A percentile compares a stretch with the other conserved stretches of the same genome.
phyloP scores from a whole-genome alignment of 2,888 invertebrate species.

The Gonocerus acuteangulatus region DNA sequence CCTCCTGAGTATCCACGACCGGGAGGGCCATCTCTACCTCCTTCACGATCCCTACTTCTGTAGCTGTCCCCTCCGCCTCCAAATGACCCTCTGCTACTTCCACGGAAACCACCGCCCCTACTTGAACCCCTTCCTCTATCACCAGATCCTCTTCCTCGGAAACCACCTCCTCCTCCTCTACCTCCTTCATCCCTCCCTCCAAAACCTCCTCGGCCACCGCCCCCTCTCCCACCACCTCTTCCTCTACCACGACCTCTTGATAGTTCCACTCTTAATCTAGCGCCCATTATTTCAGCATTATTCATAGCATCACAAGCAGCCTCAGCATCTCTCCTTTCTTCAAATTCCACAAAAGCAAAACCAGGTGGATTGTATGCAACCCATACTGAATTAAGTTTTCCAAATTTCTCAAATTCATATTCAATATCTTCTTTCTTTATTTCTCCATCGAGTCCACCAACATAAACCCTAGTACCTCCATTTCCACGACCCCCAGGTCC shows the following conservation, averaged over 20 bases:
- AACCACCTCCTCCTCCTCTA: conserved; percentile 48
- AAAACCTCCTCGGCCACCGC: conserved; percentile 52
- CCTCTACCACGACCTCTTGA: conserved; percentile 72
- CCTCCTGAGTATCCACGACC: conserved; percentile 41
- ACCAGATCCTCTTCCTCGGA: conserved; percentile 52
- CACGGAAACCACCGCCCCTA: conserved; percentile 53
- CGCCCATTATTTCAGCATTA: conserved; percentile 78
- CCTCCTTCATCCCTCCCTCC: conserved; percentile 49
- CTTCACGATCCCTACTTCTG: conserved; percentile 44
- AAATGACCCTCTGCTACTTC: conserved; percentile 52
- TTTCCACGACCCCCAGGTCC: conserved; percentile 7
- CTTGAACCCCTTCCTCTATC: conserved; percentile 47
- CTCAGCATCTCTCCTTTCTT: conserved; percentile 80
- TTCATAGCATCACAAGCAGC: conserved; percentile 82
- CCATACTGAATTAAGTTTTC: conserved; percentile 87
- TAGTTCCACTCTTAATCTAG: conserved; percentile 79
- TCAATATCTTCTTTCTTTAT: conserved; percentile 89
- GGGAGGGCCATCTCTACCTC: conserved; percentile 41
- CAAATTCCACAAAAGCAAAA: conserved; percentile 89
- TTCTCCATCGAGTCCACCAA: conserved; percentile 79
- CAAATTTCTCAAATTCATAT: conserved; percentile 83
- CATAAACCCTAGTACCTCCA: conserved; percentile 71
- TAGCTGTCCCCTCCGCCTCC: conserved; percentile 49
- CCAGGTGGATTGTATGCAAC: conserved; percentile 90
- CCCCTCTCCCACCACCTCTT: conserved; percentile 55